Evolutionary conservation across 1,140 invertebrate species (phyloP).

Genomic region (Trigoniulus corallinus): DNA sequence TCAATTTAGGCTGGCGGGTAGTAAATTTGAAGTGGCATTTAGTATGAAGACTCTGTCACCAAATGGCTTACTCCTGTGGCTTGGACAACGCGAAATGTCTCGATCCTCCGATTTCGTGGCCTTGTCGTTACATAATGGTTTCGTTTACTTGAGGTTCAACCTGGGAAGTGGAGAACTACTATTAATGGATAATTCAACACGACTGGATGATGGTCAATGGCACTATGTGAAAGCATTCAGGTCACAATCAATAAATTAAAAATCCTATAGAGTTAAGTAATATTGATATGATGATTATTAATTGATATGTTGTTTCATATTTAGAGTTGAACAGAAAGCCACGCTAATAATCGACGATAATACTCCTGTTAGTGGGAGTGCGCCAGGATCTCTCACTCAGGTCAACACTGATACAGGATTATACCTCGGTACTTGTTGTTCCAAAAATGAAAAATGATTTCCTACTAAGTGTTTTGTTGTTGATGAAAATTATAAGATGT

Average conservation of each 20-base stretch:
- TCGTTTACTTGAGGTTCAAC: constrained; percentile 40
- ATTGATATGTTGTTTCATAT: neutral
- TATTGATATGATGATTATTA: neutral
- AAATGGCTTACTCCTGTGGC: constrained; percentile 77
- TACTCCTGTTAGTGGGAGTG: constrained; percentile 51
- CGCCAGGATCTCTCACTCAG: constrained; percentile 64
- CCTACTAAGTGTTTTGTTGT: neutral
- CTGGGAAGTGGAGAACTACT: constrained; percentile 56
- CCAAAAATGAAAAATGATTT: constrained; percentile 4
- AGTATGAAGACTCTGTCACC: constrained; percentile 44
- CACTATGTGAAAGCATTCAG: constrained; percentile 71
- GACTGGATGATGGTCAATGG: constrained; percentile 80
- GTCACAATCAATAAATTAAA: constrained; percentile 30
- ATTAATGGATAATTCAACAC: constrained; percentile 68
- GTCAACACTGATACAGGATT: constrained; percentile 68
- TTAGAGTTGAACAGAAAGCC: constrained; percentile 66
- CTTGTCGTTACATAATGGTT: constrained; percentile 62
- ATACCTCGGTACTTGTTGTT: constrained; percentile 48
- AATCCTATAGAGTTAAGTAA: neutral
- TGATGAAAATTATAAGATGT: too few species aligned
- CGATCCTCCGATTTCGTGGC: constrained; percentile 53
- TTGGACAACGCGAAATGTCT: constrained; percentile 46
- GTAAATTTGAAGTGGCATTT: constrained; percentile 64
- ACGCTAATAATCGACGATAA: constrained; percentile 69
- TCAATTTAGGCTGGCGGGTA: constrained; percentile 48